Base-by-base conservation (phyloP, 1,140 invertebrate species). In the Nephotettix cincticeps region DNA sequence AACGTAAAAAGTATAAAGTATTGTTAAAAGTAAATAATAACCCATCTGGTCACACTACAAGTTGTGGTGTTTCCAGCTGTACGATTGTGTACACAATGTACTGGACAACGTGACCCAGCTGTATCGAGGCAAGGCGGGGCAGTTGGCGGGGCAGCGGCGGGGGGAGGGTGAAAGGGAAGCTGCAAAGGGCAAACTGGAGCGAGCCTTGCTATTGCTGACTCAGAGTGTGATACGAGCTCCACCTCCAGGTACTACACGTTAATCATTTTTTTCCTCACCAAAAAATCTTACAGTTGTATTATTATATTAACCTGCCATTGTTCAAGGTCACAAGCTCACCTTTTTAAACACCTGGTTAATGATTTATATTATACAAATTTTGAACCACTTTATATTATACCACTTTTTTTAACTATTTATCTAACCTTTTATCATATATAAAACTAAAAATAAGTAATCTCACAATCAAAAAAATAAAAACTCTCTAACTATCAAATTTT, bases 201-300 rank as follows among this genome's bases (percentile, higher is more conserved):
- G 86, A 75, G 84, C 87, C 0, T 75, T 90, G n/a, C 73, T 83
- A 0, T 77, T 88, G 0, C 84, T 84, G 40, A 88, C 86, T 77
- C 86, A 90, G 76, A 85, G 86, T 1, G 84, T 91, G 0, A 80
- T 91, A 29, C 82, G 87, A 72, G 86, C 89, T 11, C 88, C 89
- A 13, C 78, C 80, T 68, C 80, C 81, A 72, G 83, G 83, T 84
- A 80, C n/a, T n/a, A n/a, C n/a, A n/a, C n/a, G n/a, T n/a, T n/a
- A n/a, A n/a, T n/a, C 28, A 11, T 17, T 17, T 65, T 43, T 32
- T 21, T 19, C 4, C 30, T 11, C 3, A 6, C 27, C 3, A 63
- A 63, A 19, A 9, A 6, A 63, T 25, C 11, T 30, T 9, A 6
- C 3, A 23, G 27, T 4, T 25, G 3, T 25, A 63, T 27, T 17